Evolutionary conservation across 1,140 invertebrate genomes (phyloP), one percentile per base, ranked within the genome.

Genomic region (Cataglyphis hispanica): DNA sequence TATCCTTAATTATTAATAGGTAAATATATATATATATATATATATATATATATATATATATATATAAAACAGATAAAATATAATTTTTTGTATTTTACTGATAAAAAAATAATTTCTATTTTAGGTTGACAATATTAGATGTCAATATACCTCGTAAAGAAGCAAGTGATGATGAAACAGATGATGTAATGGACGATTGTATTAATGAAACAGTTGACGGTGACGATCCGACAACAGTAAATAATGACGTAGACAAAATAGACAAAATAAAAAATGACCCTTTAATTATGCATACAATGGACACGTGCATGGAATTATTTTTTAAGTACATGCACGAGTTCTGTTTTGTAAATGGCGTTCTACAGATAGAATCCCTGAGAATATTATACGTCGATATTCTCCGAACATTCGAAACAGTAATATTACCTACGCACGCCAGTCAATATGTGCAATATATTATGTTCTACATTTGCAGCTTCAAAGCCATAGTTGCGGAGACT

Each of bases 391-490:
- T 94, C 6, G 95, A 96, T 94, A 93, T 96, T 77, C 87, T 97
- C n/a, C 91, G 94, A 58, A 94, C 96, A 31, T 98, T 98, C 94
- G 97, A 98, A 85, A 96, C 96, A 89, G 93, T 97, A 60, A 96
- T 98, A 78, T 93, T 98, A 70, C 96, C 96, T 2, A 98, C 97
- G 13, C 96, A 97, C 91, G 97, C 96, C 37, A 97, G 96, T 69
- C 96, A 96, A 92, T 97, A 98, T 93, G 96, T 97, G 6, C 98
- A 98, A 93, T 98, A 97, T 93, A 91, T 98, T 2, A 95, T 98
- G 91, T 98, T 98, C 94, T 97, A 97, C 89, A 94, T 98, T 69
- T 96, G 97, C 92, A 97, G 97, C 91, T 96, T 98, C 77, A 97
- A 97, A 94, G 91, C 94, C n/a, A 94, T 95, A 16, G 92, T 98